Evolutionary conservation across 2,797 vertebrate species (phyloP), one percentile per base, ranked within the genome.

Genomic region (Echiichthys vipera): DNA sequence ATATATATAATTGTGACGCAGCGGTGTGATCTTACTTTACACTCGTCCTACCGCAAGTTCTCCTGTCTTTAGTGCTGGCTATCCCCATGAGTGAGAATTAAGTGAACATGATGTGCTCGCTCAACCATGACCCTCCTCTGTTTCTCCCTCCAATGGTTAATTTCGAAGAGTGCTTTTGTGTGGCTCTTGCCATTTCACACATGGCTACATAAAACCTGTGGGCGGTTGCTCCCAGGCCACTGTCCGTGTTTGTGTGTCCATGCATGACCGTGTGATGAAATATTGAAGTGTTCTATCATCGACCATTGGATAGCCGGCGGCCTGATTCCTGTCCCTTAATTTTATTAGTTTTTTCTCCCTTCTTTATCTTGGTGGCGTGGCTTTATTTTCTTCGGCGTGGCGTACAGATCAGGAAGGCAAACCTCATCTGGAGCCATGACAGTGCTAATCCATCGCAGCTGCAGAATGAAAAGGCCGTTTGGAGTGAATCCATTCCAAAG

Each of bases 371-470:
- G 8, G 53, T 65, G 53, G 46, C 62, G 30, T 84, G 77, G 84
- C 78, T 88, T 89, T 86, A 67, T 90, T 86, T 84, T 86, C 69
- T 36, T 36, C 58, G 63, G 78, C 67, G 47, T 85, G 84, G 55
- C 55, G 80, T 63, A 70, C 84, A 79, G 79, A 91, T 90, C 91
- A 90, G 89, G 88, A 90, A 92, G 90, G 90, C 87, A 85, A 83
- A 89, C 88, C 84, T 92, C 88, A 90, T 91, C 88, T 91, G 88
- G 92, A 91, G 77, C 77, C 88, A 81, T 89, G 92, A 93, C 89
- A 93, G 90, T 87, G 80, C 86, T 91, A 94, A 94, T 93, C 92
- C 92, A 85, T 87, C 74, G 84, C 92, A 94, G 91, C 92, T 94
- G 91, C 88, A 77, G 88, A 92, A 89, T 94, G 90, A 93, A 94